A percentile compares a stretch with the other conserved stretches of the same genome.
Evolutionary conservation across 2,113 vertebrate species (phyloP).

Genomic region (Gallinago undulata): DNA sequence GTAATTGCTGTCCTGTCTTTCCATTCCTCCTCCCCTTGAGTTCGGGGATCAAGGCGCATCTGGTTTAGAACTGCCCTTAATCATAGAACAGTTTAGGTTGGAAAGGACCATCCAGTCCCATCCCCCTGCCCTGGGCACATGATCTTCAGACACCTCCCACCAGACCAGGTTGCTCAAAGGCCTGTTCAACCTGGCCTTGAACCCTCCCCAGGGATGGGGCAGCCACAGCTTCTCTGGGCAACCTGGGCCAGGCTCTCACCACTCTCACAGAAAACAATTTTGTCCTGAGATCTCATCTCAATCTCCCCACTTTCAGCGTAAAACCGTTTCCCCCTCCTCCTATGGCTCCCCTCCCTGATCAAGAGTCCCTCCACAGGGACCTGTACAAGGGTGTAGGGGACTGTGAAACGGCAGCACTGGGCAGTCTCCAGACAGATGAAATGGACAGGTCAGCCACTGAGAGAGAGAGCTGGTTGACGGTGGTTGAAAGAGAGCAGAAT

Average conservation of each 20-base stretch:
- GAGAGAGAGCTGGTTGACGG: not conserved
- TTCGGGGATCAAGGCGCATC: not conserved
- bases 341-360: not conserved
- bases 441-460: not conserved
- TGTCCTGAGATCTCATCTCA: not conserved
- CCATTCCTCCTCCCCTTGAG: not conserved
- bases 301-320: not conserved
- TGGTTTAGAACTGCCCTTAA: not conserved
- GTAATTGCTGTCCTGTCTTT: not conserved
- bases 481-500: not conserved
- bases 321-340: not conserved
- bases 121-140: not conserved
- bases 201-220: not conserved
- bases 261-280: not conserved
- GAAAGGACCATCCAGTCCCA: not conserved
- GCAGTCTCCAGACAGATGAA: not conserved
- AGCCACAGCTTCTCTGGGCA: not conserved
- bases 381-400: accelerated
- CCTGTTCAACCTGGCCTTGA: not conserved
- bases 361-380: not conserved
- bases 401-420: not conserved
- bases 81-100: not conserved
- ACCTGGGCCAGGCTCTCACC: not conserved
- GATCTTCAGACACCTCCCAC: no score
- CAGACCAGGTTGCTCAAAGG: not conserved